Evolutionary conservation across 2,797 vertebrate species (phyloP).

Genomic region (Dallia pectoralis): DNA sequence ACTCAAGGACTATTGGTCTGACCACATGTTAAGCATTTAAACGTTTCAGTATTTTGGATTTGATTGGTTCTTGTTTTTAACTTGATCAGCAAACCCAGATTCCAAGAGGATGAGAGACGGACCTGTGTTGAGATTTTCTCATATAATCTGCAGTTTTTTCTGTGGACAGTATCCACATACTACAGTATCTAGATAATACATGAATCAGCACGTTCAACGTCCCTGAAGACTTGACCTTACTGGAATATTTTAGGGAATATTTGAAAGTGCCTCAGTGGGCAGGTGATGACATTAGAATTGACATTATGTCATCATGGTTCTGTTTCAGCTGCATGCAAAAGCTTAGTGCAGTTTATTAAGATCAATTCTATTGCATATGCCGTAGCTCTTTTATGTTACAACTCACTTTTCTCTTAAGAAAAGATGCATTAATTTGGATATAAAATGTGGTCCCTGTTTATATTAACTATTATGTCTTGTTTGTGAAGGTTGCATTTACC

Average conservation of each 20-base stretch:
- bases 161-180: constrained; percentile 12
- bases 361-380: too few species aligned
- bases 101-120: constrained; percentile 26
- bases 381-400: background rate
- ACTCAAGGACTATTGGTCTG: background rate
- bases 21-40: background rate
- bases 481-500: too few species aligned
- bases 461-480: background rate
- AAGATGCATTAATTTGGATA: background rate
- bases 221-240: constrained; percentile 16
- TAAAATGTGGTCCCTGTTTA: background rate
- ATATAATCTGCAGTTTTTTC: constrained; percentile 22
- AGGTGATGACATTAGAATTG: background rate
- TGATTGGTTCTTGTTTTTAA: background rate
- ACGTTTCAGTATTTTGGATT: background rate
- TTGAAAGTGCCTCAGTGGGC: constrained; percentile 17
- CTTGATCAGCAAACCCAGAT: background rate
- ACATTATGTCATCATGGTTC: background rate
- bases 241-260: constrained; percentile 15
- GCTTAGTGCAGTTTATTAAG: background rate
- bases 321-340: background rate
- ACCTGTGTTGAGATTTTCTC: constrained; percentile 12
- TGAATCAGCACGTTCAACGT: constrained; percentile 14
- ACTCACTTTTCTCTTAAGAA: background rate
- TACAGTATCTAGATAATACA: background rate